These are phyloP conservation scores for Chrysolina oricalcia DNA, from an alignment of 2,888 invertebrate genomes.

Conservation along the genomic window DNA sequence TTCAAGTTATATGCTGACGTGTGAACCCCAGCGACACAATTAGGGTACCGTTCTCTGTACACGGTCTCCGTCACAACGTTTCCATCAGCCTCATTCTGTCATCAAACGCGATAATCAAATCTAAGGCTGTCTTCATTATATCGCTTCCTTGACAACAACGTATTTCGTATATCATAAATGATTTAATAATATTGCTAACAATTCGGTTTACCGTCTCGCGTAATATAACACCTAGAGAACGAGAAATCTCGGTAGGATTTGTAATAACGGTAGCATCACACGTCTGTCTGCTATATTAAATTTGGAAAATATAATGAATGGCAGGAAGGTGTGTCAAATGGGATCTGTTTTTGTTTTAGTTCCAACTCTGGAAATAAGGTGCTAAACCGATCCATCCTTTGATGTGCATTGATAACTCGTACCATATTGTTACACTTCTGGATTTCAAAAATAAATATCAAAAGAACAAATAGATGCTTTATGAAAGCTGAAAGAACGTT, in stretches of 20 bases:
- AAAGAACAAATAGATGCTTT: no score
- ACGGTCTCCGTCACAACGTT: slow-evolving; percentile 34
- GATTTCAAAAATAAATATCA: no score
- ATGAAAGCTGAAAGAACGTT: no score
- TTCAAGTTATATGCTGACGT: slow-evolving; percentile 38
- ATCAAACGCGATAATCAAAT: slow-evolving; percentile 58
- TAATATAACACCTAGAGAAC: slow-evolving; percentile 22
- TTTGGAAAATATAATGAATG: background rate
- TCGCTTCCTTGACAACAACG: slow-evolving; percentile 53
- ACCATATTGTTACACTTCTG: no score
- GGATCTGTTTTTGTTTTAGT: no score
- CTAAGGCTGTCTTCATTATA: slow-evolving; percentile 59
- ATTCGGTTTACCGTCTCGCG: slow-evolving; percentile 42
- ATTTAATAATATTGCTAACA: slow-evolving; percentile 56
- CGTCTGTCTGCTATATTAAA: background rate
- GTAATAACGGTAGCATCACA: background rate
- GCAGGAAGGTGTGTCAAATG: no score
- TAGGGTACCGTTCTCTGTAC: slow-evolving; percentile 45
- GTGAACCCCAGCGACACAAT: slow-evolving; percentile 55
- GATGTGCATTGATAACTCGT: no score
- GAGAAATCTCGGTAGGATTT: slow-evolving; percentile 14
- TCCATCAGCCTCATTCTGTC: slow-evolving; percentile 44
- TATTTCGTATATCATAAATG: slow-evolving; percentile 49
- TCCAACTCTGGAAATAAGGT: no score
- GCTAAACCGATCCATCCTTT: no score